These are phyloP conservation scores for Artibeus jamaicensis DNA, from an alignment of 2,797 vertebrate genomes.

Conservation along the genomic window DNA sequence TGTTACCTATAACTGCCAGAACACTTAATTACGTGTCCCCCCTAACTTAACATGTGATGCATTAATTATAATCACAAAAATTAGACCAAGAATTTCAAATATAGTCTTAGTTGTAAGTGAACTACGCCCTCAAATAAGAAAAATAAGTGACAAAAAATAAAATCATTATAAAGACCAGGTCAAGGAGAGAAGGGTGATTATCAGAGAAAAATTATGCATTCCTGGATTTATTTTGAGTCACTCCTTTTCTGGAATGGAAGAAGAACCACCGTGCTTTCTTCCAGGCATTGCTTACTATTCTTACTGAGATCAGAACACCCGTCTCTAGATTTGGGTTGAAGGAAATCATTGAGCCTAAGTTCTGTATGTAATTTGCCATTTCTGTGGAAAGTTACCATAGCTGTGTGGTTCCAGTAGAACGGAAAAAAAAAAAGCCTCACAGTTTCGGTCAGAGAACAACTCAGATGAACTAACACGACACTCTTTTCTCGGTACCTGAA, in stretches of 20 bases:
- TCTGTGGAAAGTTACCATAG: slow-evolving; percentile 72
- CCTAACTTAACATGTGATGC: neutral
- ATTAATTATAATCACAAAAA: neutral
- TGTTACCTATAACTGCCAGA: neutral
- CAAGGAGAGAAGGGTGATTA: neutral
- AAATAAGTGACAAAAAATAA: neutral
- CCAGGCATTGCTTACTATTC: neutral
- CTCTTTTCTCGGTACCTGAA: neutral
- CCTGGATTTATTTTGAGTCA: neutral
- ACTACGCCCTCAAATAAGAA: neutral
- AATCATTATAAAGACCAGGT: neutral
- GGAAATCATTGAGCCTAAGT: slow-evolving; percentile 46
- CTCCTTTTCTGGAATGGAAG: neutral
- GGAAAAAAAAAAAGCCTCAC: slow-evolving; percentile 47
- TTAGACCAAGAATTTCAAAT: neutral
- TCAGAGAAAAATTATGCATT: neutral
- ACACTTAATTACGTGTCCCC: neutral
- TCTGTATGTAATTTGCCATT: slow-evolving; percentile 60
- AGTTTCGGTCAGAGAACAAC: slow-evolving; percentile 31
- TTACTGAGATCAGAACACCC: neutral
- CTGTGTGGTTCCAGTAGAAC: slow-evolving; percentile 38
- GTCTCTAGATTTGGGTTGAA: slow-evolving; percentile 58
- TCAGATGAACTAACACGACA: slow-evolving; percentile 12
- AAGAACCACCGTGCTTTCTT: neutral
- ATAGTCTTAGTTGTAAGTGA: slow-evolving; percentile 8